A percentile compares a stretch with the other conserved stretches of the same genome.
Evolutionary conservation across 2,797 vertebrate species (phyloP).

Genomic region (Lemur catta): DNA sequence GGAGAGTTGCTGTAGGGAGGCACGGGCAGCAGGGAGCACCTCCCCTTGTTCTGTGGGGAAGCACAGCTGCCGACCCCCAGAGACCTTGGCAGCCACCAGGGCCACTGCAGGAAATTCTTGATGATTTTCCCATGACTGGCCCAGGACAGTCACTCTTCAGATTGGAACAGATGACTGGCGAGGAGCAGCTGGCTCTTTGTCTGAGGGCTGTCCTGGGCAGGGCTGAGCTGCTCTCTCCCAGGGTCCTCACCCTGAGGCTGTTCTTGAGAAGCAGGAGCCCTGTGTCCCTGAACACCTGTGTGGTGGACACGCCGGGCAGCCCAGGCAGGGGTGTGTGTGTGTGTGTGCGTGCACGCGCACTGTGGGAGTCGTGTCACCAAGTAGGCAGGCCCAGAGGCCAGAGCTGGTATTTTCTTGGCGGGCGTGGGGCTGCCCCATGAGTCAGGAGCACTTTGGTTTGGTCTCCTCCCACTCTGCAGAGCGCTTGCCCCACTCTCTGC

Average conservation of each 20-base stretch:
- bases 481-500: accelerated
- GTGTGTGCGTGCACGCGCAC: background rate
- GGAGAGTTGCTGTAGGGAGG: background rate
- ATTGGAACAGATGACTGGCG: background rate
- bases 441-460: background rate
- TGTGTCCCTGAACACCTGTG: background rate
- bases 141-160: background rate
- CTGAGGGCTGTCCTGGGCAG: background rate
- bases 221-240: background rate
- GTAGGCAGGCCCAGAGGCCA: background rate
- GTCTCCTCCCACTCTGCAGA: constrained; percentile 2
- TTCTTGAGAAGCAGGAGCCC: background rate
- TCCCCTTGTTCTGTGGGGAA: background rate
- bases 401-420: background rate
- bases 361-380: background rate
- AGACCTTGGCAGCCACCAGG: background rate
- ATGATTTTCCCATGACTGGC: constrained; percentile 1
- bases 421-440: background rate
- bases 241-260: background rate
- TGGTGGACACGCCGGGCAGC: background rate
- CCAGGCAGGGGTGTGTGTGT: background rate
- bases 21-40: background rate
- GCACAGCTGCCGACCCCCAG: background rate
- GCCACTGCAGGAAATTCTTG: background rate
- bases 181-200: background rate